Base-by-base conservation (phyloP, 2,797 vertebrate genomes). In the Gymnocypris eckloni region DNA sequence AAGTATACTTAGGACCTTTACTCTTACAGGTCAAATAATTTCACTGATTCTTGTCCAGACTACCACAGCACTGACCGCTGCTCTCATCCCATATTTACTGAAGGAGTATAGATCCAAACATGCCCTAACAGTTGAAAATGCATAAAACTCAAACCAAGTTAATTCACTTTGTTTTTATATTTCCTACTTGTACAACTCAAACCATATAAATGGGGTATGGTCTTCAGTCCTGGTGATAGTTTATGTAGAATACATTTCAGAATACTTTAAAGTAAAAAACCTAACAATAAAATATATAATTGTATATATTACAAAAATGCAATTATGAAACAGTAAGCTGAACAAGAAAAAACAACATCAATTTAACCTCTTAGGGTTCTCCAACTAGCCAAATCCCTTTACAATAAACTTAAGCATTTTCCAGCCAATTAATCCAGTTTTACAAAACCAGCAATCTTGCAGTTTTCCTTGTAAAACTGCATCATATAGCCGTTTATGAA, bases 181-280 rank as follows among this genome's bases (percentile, higher is more conserved):
- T 93, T 94, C 92, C 92, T 93, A 94, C 94, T 93, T 95, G 95
- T 94, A 95, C 93, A 94, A 37, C 15, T 91, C 90, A 92, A 93
- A 93, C 71, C 92, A 94, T 94, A 93, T 92, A 87, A 92, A 91
- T 87, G 91, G 93, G 93, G 94, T 94, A 93, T 84, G 92, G 93
- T 89, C 91, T 95, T 95, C 92, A 95, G 94, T 94, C 92, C 91
- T 20, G 64, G 33, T 39, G 33, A 37, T 90, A 93, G 91, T 93
- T 94, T 95, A 94, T 92, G 93, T 89, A 91, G 91, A 90, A 92
- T 81, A 83, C 88, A 85, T 89, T 86, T 10, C 33, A 67, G 16
- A 67, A 18, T 4, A 2, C 33, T 67, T 67, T 7, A 37, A 67
- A 28, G 64, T 8, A 9, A 67, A 37, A 37, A 16, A 18, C 6